A percentile compares a stretch with the other conserved stretches of the same genome.
Evolutionary conservation across 2,797 vertebrate genomes (phyloP).

Genomic region (Podargus strigoides): DNA sequence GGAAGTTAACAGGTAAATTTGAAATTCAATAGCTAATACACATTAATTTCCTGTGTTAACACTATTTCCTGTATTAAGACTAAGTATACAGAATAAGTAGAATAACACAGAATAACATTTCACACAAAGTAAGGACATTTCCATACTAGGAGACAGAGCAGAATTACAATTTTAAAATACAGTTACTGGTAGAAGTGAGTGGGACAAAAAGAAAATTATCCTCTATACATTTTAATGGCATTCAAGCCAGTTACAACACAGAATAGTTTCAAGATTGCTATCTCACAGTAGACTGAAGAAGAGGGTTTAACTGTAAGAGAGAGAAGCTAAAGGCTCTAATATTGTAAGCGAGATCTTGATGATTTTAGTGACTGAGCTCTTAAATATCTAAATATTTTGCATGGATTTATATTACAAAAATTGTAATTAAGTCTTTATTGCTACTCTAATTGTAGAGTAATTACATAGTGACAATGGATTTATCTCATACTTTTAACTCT

Average conservation of each 20-base stretch:
- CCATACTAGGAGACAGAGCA: not conserved
- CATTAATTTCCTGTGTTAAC: constrained; percentile 38
- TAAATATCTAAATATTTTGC: constrained; percentile 16
- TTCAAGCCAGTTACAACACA: not conserved
- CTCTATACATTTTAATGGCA: not conserved
- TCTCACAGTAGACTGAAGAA: not conserved
- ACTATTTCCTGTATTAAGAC: constrained; percentile 15
- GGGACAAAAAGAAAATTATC: not conserved
- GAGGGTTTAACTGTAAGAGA: not conserved
- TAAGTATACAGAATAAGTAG: not conserved
- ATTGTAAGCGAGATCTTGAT: not conserved
- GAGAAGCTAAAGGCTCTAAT: not conserved
- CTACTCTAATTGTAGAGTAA: constrained; percentile 31
- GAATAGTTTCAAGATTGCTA: not conserved
- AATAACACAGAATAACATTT: not conserved
- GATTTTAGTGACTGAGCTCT: not conserved
- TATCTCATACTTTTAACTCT: not conserved
- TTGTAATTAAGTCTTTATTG: constrained; percentile 5
- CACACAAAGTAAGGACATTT: not conserved
- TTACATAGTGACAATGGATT: constrained; percentile 16
- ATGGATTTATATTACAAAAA: not conserved
- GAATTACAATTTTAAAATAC: not conserved
- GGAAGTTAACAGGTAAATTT: constrained; percentile 31
- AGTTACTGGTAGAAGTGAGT: not conserved
- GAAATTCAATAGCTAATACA: constrained; percentile 42